Evolutionary conservation across 2,113 vertebrate species (phyloP).

Genomic region (Nothocercus julius): DNA sequence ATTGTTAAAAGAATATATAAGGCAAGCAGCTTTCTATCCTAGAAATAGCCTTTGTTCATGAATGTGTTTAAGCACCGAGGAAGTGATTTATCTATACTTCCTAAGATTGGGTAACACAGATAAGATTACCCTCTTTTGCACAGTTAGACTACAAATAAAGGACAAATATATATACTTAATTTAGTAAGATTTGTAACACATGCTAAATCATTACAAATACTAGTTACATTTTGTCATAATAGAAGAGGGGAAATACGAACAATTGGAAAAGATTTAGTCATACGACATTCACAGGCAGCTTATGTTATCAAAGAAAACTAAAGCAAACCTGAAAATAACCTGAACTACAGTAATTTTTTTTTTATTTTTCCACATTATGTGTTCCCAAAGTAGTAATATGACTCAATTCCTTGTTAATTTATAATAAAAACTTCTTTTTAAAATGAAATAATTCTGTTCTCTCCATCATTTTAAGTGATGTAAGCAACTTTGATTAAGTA

Average conservation of each 20-base stretch:
- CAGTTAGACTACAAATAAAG: neutral
- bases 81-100: neutral
- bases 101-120: neutral
- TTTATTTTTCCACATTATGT: neutral
- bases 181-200: neutral
- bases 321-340: neutral
- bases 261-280: neutral
- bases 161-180: neutral
- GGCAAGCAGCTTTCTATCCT: neutral
- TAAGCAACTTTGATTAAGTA: neutral
- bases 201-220: neutral
- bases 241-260: neutral
- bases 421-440: neutral
- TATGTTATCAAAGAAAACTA: neutral
- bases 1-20: neutral
- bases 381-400: neutral
- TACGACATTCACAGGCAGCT: neutral
- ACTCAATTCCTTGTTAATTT: conserved; percentile 10
- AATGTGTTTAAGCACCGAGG: neutral
- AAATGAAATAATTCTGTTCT: neutral
- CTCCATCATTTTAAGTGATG: neutral
- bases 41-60: neutral
- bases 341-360: neutral
- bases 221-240: no score
- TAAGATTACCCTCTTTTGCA: neutral